Conservation (phyloP, 2,888 invertebrate genomes). For the Hydriomena furcata region DNA sequence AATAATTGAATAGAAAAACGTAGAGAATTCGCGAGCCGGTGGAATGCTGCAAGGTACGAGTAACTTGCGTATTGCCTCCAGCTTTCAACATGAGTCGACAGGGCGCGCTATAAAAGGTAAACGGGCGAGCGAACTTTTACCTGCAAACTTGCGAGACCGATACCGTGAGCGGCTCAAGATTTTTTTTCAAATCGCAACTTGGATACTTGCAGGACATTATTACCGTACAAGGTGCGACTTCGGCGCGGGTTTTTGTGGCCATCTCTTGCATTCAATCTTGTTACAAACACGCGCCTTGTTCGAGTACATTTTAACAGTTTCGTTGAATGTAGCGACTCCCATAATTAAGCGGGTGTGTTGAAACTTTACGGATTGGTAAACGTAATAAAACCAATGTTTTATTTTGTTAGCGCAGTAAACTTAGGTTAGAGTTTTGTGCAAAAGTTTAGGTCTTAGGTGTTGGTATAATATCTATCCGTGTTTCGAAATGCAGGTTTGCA, state of each 20-base stretch:
- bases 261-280: slow-evolving; percentile 69
- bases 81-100: slow-evolving; percentile 65
- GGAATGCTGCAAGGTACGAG: slow-evolving; percentile 50
- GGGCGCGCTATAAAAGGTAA: slow-evolving; percentile 63
- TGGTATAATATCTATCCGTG: slow-evolving; percentile 23
- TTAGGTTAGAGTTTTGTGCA: slow-evolving; percentile 26
- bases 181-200: slow-evolving; percentile 69
- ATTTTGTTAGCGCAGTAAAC: slow-evolving; percentile 20
- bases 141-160: slow-evolving; percentile 63
- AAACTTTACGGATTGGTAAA: slow-evolving; percentile 32
- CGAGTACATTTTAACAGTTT: slow-evolving; percentile 58
- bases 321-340: slow-evolving; percentile 41
- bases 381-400: slow-evolving; percentile 30
- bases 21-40: slow-evolving; percentile 46
- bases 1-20: slow-evolving; percentile 54
- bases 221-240: slow-evolving; percentile 61
- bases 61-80: slow-evolving; percentile 34
- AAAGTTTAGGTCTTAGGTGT: slow-evolving; percentile 20
- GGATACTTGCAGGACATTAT: slow-evolving; percentile 69
- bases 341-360: slow-evolving; percentile 39
- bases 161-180: slow-evolving; percentile 69
- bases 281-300: slow-evolving; percentile 64
- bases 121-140: slow-evolving; percentile 64
- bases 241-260: slow-evolving; percentile 66
- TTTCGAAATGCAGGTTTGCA: slow-evolving; percentile 27